Evolutionary conservation across 2,888 invertebrate genomes (phyloP), one percentile per base, ranked within the genome.

Genomic region (Epiblema foenella): DNA sequence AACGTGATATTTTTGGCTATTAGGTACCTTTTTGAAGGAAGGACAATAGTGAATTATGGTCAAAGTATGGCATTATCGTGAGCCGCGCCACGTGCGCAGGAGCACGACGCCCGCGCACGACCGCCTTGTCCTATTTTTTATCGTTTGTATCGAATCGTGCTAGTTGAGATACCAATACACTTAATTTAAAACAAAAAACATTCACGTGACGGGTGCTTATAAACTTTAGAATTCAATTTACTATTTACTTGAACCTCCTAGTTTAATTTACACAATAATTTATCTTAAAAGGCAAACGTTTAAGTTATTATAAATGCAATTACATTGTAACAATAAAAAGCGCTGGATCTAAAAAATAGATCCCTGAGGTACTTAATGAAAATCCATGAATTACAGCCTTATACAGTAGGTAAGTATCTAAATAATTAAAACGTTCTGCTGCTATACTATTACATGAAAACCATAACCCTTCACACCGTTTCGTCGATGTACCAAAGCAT

Each of bases 91-190:
- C 64, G 54, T 39, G 64, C 64, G 64, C 64, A 7, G 20, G 54
- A 20, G 64, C 64, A 64, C 64, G 64, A 64, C 52, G 2, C 15
- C 52, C 64, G 64, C 64, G 20, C 64, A 64, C 64, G 64, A 54
- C n/a, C 54, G n/a, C 2, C 64, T 54, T 39, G 64, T 64, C 39
- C 64, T 39, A 39, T 64, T 39, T 64, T 37, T 39, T 64, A 51
- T 24, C 39, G 51, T 56, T 56, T 29, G 20, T 63, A 63, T 52
- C 51, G 52, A 11, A 33, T 64, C 64, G 64, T 64, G 64, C 33
- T 24, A n/a, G n/a, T 46, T n/a, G 46, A 46, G 56, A 29, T 56
- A 56, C 54, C 24, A 15, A 12, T 52, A 12, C 52, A 10, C 12
- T 11, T 52, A 33, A 39, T 54, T 29, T 5, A 29, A 7, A 11